These are phyloP conservation scores for Hippopotamus amphibius DNA, from an alignment of 2,113 vertebrate genomes.

Conservation along the genomic window DNA sequence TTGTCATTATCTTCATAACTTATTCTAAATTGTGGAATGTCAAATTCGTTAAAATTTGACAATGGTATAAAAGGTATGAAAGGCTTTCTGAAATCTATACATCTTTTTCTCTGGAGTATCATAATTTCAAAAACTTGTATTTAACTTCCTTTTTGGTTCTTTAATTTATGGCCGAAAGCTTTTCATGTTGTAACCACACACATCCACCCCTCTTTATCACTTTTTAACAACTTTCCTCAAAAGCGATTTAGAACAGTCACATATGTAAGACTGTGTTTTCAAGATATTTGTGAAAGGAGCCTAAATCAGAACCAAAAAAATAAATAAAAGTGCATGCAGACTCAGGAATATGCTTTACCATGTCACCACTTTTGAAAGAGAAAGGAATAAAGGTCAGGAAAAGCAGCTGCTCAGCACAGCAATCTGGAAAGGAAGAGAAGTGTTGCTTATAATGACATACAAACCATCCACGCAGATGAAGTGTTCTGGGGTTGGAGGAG, in stretches of 20 bases:
- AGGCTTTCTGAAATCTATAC: background rate
- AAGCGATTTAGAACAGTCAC: slow-evolving; percentile 57
- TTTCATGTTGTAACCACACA: background rate
- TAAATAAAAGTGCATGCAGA: background rate
- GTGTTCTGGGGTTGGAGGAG: background rate
- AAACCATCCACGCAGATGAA: background rate
- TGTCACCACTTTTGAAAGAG: background rate
- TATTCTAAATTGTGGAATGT: background rate
- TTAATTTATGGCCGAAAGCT: background rate
- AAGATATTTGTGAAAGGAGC: slow-evolving; percentile 46
- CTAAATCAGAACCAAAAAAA: slow-evolving; percentile 37
- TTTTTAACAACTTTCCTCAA: slow-evolving; percentile 70
- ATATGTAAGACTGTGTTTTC: slow-evolving; percentile 56
- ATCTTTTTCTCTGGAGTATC: slow-evolving; percentile 42
- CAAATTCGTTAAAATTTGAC: background rate
- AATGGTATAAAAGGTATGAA: background rate
- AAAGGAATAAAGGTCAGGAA: slow-evolving; percentile 15
- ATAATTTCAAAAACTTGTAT: slow-evolving; percentile 27
- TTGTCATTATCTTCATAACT: background rate
- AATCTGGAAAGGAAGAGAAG: background rate
- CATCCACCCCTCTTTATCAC: background rate
- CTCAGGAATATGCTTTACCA: background rate
- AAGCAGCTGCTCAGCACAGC: background rate
- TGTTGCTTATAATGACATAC: background rate
- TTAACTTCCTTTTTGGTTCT: slow-evolving; percentile 37